A percentile compares a stretch with the other conserved stretches of the same genome.
These are phyloP conservation scores for Apostichopus parvimensis DNA, from an alignment of 35 echinoderm and acorn worm genomes.

Conservation along the genomic window DNA sequence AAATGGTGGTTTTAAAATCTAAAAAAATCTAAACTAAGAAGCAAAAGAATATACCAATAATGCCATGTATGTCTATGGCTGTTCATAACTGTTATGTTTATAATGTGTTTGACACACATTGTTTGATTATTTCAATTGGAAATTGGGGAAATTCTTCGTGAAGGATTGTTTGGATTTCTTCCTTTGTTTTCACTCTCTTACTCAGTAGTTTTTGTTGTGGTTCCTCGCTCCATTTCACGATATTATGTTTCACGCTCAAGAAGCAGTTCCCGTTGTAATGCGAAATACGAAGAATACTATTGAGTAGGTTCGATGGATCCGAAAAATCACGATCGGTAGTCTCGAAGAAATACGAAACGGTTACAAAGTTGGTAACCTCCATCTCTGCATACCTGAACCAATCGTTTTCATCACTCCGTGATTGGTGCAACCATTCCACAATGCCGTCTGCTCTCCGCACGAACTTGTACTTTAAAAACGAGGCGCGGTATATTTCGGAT, in stretches of 20 bases:
- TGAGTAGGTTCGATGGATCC: not conserved
- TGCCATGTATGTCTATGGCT: too few relatives aligned
- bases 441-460: not conserved
- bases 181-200: not conserved
- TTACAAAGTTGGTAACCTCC: not conserved
- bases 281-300: not conserved
- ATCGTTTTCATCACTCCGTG: not conserved
- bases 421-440: not conserved
- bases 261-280: not conserved
- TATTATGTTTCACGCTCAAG: not conserved
- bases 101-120: not conserved
- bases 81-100: too few relatives aligned
- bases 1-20: too few relatives aligned
- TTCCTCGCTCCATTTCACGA: not conserved
- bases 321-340: not conserved
- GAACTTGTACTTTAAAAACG: not conserved
- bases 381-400: not conserved
- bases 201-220: not conserved
- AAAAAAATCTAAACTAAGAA: too few relatives aligned
- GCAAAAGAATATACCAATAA: too few relatives aligned
- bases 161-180: not conserved
- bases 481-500: not conserved
- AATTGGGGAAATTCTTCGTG: not conserved
- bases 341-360: not conserved
- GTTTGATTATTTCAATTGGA: not conserved